Conservation (phyloP, 2,113 vertebrate genomes). For the Puntigrus tetrazona region DNA sequence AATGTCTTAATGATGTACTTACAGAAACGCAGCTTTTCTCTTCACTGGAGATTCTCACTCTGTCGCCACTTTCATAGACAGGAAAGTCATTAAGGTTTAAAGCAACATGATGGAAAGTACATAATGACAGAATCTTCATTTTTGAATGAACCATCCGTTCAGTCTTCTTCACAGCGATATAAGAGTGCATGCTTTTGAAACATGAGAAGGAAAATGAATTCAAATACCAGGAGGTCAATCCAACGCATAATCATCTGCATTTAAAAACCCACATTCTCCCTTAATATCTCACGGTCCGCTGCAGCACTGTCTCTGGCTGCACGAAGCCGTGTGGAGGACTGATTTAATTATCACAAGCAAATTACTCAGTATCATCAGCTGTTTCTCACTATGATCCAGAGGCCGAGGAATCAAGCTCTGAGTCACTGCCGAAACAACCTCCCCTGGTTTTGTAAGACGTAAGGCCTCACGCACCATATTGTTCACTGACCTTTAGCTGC, state of each 20-base stretch:
- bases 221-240: background rate
- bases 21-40: no score
- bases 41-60: background rate
- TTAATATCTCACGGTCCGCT: background rate
- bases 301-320: background rate
- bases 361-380: conserved; percentile 10
- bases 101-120: background rate
- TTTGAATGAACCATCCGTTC: background rate
- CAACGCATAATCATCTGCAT: background rate
- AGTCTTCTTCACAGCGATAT: background rate
- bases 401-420: background rate
- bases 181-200: background rate
- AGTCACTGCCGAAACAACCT: conserved; percentile 12
- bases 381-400: background rate
- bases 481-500: conserved; percentile 49
- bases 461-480: conserved; percentile 36
- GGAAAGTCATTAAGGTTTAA: background rate
- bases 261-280: background rate
- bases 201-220: background rate
- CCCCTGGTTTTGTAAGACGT: conserved; percentile 7
- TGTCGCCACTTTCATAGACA: background rate
- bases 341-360: conserved; percentile 31
- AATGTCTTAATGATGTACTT: no score
- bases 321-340: conserved; percentile 7
- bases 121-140: background rate